phyloP scores from a whole-genome alignment of 2,888 invertebrate genomes.

The Pterobdella sp. region DNA sequence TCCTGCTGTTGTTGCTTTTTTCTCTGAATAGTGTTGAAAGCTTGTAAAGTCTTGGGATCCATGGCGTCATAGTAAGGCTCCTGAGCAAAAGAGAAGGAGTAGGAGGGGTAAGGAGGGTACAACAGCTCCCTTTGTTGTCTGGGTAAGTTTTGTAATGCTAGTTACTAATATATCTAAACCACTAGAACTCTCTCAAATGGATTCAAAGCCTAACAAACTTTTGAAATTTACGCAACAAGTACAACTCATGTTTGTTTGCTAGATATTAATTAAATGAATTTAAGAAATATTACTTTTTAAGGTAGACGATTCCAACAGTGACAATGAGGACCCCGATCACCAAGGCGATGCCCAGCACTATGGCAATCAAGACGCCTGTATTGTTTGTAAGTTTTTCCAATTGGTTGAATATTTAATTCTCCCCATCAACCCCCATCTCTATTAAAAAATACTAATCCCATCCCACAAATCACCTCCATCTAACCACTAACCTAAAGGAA shows the following conservation, averaged over 20 bases:
- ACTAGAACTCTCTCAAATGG: too few relatives aligned
- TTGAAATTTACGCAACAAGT: too few relatives aligned
- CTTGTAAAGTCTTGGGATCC: slow-evolving; percentile 16
- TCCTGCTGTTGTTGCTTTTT: slow-evolving; percentile 21
- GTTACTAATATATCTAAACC: neutral
- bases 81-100: slow-evolving; percentile 15
- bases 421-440: neutral
- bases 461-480: neutral
- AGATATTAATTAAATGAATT: slow-evolving; percentile 5
- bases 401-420: neutral
- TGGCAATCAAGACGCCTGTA: slow-evolving; percentile 37
- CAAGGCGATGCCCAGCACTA: slow-evolving; percentile 38
- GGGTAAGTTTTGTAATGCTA: neutral
- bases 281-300: slow-evolving; percentile 34
- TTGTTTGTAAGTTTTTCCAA: neutral
- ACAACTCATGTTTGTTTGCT: neutral
- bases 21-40: slow-evolving; percentile 26
- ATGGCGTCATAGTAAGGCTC: slow-evolving; percentile 23
- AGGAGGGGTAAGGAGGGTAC: slow-evolving; percentile 18
- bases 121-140: slow-evolving; percentile 24
- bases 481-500: slow-evolving; percentile 26
- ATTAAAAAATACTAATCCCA: neutral
- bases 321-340: slow-evolving; percentile 38
- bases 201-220: neutral
- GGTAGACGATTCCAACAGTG: slow-evolving; percentile 38